Evolutionary conservation across 2,888 invertebrate species (phyloP).

Genomic region (Melieria crassipennis): DNA sequence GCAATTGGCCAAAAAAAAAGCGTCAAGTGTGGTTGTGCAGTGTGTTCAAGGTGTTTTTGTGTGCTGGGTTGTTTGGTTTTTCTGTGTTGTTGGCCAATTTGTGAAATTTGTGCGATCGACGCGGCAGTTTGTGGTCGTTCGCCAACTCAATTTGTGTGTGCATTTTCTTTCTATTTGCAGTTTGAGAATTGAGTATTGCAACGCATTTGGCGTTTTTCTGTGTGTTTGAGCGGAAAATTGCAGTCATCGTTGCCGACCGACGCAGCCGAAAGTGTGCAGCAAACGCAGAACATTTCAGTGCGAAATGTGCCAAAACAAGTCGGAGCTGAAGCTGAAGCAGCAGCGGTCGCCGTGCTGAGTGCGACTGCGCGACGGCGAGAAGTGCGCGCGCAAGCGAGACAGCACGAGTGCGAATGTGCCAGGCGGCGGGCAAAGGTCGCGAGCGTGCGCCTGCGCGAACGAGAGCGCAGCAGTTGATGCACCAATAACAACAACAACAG

Average conservation of each 20-base stretch:
- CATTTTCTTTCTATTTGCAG: too few relatives aligned
- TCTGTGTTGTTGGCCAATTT: too few relatives aligned
- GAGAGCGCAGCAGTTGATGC: conserved; percentile 20
- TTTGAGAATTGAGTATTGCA: too few relatives aligned
- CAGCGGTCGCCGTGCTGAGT: background rate
- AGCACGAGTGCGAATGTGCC: conserved; percentile 31
- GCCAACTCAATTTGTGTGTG: too few relatives aligned
- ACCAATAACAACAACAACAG: conserved; percentile 29
- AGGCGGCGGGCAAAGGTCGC: conserved; percentile 2
- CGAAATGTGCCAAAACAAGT: conserved; percentile 18
- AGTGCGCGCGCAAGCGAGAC: conserved; percentile 39
- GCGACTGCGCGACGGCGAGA: conserved; percentile 15
- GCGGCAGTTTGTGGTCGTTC: too few relatives aligned
- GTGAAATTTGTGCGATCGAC: too few relatives aligned
- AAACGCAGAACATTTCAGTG: background rate
- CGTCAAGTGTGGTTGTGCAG: too few relatives aligned
- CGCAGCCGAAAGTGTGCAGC: background rate
- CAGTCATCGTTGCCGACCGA: background rate
- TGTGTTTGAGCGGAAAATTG: too few relatives aligned
- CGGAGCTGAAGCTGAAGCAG: conserved; percentile 1
- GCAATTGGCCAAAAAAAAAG: too few relatives aligned
- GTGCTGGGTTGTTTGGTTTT: too few relatives aligned
- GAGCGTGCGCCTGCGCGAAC: conserved; percentile 25
- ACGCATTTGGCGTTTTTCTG: too few relatives aligned
- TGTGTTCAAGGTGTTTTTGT: too few relatives aligned